Conservation (phyloP, 1,140 invertebrate genomes). For the Saccostrea echinata region DNA sequence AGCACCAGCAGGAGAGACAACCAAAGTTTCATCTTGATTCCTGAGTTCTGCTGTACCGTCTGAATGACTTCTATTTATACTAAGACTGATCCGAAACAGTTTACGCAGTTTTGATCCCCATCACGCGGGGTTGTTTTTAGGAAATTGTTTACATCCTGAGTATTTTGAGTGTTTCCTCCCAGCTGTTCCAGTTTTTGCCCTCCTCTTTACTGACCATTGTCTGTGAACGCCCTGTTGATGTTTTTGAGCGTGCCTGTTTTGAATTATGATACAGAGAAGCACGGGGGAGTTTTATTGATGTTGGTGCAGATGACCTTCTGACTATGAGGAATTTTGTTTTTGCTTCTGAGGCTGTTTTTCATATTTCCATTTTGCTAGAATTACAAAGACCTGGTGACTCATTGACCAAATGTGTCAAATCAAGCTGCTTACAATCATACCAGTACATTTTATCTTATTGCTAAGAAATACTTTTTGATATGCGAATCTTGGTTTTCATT, state of each 20-base stretch:
- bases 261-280: background rate
- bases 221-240: background rate
- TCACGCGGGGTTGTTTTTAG: slow-evolving; percentile 22
- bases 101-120: background rate
- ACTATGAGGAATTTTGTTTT: no score
- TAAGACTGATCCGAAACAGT: background rate
- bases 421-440: no score
- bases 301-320: background rate
- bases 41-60: background rate
- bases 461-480: no score
- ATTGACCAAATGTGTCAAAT: background rate
- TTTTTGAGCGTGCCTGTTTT: background rate
- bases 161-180: background rate
- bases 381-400: background rate
- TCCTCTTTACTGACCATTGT: background rate
- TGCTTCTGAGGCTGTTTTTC: no score
- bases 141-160: slow-evolving; percentile 34
- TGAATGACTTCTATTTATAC: background rate
- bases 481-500: no score
- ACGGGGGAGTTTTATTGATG: background rate
- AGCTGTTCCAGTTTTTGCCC: background rate
- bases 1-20: background rate
- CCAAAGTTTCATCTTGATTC: slow-evolving; percentile 3
- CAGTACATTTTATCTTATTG: no score
- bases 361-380: no score